Evolutionary conservation across 2,113 vertebrate genomes (phyloP).

Genomic region (Gasterosteus nipponicus): DNA sequence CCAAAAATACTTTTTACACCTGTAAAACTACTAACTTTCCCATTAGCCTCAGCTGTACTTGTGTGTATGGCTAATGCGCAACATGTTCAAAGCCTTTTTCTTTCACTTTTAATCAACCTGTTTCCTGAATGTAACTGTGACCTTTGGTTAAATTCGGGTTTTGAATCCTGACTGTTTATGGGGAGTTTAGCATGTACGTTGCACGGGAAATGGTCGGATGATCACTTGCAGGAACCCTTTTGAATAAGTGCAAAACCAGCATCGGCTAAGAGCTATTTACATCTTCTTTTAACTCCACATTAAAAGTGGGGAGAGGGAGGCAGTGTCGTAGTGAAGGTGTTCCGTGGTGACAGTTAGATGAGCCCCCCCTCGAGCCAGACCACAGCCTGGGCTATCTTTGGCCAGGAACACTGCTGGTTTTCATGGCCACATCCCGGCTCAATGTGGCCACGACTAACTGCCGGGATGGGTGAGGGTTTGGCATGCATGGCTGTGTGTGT

Average conservation of each 20-base stretch:
- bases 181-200: neutral
- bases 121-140: neutral
- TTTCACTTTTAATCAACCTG: neutral
- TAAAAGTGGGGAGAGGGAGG: constrained; percentile 36
- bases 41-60: neutral
- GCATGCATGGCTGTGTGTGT: constrained; percentile 28
- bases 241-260: neutral
- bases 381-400: constrained; percentile 70
- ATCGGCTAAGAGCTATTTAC: constrained; percentile 8
- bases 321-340: constrained; percentile 53
- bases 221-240: neutral
- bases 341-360: constrained; percentile 67
- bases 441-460: constrained; percentile 59
- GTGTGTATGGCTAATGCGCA: neutral
- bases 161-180: neutral
- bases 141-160: neutral
- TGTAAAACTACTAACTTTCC: neutral
- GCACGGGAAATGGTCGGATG: neutral
- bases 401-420: constrained; percentile 40
- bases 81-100: neutral
- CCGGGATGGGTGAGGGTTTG: constrained; percentile 68
- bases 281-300: neutral
- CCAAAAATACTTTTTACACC: neutral
- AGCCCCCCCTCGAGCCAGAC: constrained; percentile 37
- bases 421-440: constrained; percentile 69